Evolutionary conservation across 2,797 vertebrate genomes (phyloP).

Genomic region (Chiloscyllium punctatum): DNA sequence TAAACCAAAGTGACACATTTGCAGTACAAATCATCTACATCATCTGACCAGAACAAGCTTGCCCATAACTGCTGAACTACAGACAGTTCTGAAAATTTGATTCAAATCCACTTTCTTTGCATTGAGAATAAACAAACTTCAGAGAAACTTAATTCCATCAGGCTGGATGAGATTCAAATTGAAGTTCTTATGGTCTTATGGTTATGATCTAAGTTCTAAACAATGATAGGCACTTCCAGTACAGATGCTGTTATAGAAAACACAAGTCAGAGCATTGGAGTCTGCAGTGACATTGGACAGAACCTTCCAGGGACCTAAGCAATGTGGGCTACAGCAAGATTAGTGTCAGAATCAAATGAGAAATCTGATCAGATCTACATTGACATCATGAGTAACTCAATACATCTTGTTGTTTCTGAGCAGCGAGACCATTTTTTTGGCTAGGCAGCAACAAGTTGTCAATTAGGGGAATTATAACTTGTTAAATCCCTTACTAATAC

Average conservation of each 20-base stretch:
- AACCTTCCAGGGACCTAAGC: too few relatives aligned
- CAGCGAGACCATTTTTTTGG: too few relatives aligned
- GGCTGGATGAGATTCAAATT: background rate
- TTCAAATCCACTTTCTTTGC: background rate
- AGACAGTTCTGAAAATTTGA: background rate
- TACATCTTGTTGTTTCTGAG: too few relatives aligned
- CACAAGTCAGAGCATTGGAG: background rate
- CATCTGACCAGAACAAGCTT: background rate
- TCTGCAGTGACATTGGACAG: background rate
- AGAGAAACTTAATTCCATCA: conserved; percentile 12
- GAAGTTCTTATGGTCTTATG: too few relatives aligned
- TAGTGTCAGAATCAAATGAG: too few relatives aligned
- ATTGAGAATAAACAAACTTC: background rate
- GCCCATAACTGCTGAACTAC: background rate
- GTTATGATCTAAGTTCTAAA: background rate
- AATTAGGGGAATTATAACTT: too few relatives aligned
- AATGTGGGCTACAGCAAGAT: too few relatives aligned
- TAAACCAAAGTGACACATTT: background rate
- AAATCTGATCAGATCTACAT: too few relatives aligned
- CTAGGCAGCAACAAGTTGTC: too few relatives aligned
- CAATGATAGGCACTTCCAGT: background rate
- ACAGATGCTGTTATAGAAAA: background rate
- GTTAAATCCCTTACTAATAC: too few relatives aligned
- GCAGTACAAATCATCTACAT: background rate
- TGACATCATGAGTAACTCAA: too few relatives aligned